Percentiles rank a stretch among this genome's conserved stretches.
Evolutionary conservation across 1,140 invertebrate genomes (phyloP).

Genomic region (Lordiphosa clarofinis): DNA sequence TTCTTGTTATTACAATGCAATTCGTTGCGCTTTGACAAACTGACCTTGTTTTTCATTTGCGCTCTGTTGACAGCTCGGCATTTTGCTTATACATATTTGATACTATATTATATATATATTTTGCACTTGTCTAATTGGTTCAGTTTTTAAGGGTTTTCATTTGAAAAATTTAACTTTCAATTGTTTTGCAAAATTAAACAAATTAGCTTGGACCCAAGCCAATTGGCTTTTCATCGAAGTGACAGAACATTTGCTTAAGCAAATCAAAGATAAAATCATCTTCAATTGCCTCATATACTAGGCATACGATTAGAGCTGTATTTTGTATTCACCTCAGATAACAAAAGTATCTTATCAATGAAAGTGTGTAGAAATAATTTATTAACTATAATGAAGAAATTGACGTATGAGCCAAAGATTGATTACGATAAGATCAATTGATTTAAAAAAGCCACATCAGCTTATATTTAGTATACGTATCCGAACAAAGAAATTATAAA

Average conservation of each 20-base stretch:
- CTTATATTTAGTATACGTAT: too few species aligned
- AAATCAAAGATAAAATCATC: slow-evolving; percentile 15
- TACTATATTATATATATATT: not conserved
- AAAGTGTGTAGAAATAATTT: too few species aligned
- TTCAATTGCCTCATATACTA: slow-evolving; percentile 9
- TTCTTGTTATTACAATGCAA: slow-evolving; percentile 23
- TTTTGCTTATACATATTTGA: slow-evolving; percentile 12
- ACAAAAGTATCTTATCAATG: too few species aligned
- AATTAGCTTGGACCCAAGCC: slow-evolving; percentile 32
- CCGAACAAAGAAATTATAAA: too few species aligned
- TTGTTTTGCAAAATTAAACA: slow-evolving; percentile 13
- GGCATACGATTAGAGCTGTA: too few species aligned
- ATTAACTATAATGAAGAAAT: too few species aligned
- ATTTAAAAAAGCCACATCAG: too few species aligned
- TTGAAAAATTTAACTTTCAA: slow-evolving; percentile 14
- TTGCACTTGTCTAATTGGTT: slow-evolving; percentile 2
- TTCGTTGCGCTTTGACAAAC: slow-evolving; percentile 45
- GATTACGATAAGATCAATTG: too few species aligned
- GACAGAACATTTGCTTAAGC: slow-evolving; percentile 24
- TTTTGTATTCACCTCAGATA: too few species aligned
- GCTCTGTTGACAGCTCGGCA: slow-evolving; percentile 41
- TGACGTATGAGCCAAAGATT: too few species aligned
- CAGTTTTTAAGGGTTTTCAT: slow-evolving; percentile 1
- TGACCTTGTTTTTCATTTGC: slow-evolving; percentile 64
- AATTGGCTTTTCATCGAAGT: slow-evolving; percentile 49